Base-by-base conservation (phyloP, 2,797 vertebrate genomes). In the Leuciscus waleckii region DNA sequence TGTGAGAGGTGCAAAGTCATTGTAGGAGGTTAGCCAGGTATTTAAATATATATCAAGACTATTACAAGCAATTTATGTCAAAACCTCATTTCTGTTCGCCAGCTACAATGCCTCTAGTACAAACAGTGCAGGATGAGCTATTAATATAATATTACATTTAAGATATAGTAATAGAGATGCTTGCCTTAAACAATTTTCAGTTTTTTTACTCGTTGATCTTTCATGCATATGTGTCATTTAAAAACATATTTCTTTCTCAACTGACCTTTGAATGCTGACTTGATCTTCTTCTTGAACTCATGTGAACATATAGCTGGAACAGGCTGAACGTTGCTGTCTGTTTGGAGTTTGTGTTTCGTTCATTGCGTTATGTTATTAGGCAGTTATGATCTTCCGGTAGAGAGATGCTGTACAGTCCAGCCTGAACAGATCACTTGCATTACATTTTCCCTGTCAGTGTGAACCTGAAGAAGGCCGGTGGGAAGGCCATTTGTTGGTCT, bases 401-500 rank as follows among this genome's bases (percentile, higher is more conserved):
- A 65, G n/a, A 84, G 74, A 23, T 49, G 17, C 67, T 35, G 11
- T 39, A 70, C 17, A 83, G 11, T 39, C 4, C 75, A 70, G 41
- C 37, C 58, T 63, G 14, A 80, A 61, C 51, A 76, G 83, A 87
- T 85, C 43, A 37, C 68, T 71, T 70, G 43, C 61, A 39, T 84
- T 56, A n/a, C 51, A 13, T 41, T 75, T 63, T 65, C 17, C 49
- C 56, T 71, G 51, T 83, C 85, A 61, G 71, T 81, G 83, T 83
- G 85, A 87, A 85, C 81, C 54, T 89, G 35, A 79, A 65, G 43
- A 35, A 32, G 49, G 37, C 14, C 7, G 61, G 76, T 75, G 46
- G 71, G 76, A 70, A 85, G 84, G 75, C 54, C 46, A 51, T 54
- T 87, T 89, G 90, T 86, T 88, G 81, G 65, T 85, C 78, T 87